Evolutionary conservation across 2,888 invertebrate genomes (phyloP).

Genomic region (Scaptodrosophila latifasciaeformis): DNA sequence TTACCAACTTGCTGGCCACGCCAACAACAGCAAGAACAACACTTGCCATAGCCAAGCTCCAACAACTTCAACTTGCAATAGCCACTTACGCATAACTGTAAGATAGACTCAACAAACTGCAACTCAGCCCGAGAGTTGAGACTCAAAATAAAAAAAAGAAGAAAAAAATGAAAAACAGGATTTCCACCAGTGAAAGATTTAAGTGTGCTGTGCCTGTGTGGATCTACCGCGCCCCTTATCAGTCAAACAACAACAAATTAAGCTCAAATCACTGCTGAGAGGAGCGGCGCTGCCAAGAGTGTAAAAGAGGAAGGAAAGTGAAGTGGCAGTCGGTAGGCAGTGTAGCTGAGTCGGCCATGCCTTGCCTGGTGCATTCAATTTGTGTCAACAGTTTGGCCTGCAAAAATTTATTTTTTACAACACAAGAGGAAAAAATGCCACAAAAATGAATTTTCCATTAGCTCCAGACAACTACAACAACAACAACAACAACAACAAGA

Average conservation of each 20-base stretch:
- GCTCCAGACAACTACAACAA: constrained; percentile 2
- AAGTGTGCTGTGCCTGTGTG: background rate
- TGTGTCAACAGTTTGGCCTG: constrained; percentile 44
- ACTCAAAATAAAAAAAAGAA: too few relatives aligned
- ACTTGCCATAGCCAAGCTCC: too few relatives aligned
- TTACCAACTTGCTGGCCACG: constrained; percentile 26
- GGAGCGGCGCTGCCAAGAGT: too few relatives aligned
- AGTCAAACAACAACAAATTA: constrained; percentile 45
- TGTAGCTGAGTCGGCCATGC: constrained; percentile 8
- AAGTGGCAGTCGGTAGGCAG: constrained; percentile 30
- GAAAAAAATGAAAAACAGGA: constrained; percentile 59
- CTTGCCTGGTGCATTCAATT: constrained; percentile 37
- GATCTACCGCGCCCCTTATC: constrained; percentile 40
- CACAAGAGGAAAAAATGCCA: constrained; percentile 8
- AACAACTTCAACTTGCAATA: background rate
- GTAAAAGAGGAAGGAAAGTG: constrained; percentile 34
- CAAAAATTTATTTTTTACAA: constrained; percentile 3
- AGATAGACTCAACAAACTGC: constrained; percentile 43
- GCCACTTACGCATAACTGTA: constrained; percentile 65
- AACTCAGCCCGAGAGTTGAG: too few relatives aligned
- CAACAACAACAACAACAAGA: background rate
- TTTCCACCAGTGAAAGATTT: constrained; percentile 31
- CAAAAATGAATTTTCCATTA: constrained; percentile 51
- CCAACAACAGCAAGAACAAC: constrained; percentile 12
- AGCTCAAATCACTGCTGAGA: constrained; percentile 35